Conservation (phyloP, 2,888 invertebrate species). For the Sphinx pinastri region DNA sequence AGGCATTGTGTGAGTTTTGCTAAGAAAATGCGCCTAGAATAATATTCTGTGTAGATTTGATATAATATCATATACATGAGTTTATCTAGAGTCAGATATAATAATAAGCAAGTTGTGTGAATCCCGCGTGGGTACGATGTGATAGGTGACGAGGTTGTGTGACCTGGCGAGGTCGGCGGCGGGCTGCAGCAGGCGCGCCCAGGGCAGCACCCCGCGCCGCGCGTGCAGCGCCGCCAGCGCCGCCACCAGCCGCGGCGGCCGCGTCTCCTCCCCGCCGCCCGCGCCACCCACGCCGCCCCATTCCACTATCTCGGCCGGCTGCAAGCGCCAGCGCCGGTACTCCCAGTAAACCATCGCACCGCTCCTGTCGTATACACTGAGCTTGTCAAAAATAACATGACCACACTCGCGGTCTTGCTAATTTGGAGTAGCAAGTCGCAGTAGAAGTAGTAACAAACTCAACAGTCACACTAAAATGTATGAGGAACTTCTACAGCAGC, state of each 20-base stretch:
- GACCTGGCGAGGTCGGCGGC: conserved; percentile 64
- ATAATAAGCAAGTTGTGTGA: no score
- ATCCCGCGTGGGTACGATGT: background rate
- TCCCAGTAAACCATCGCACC: conserved; percentile 89
- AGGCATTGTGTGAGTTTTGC: no score
- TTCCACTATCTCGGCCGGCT: conserved; percentile 75
- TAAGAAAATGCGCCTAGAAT: no score
- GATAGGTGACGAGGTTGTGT: background rate
- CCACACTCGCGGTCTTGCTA: background rate
- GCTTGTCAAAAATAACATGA: background rate
- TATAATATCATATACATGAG: background rate
- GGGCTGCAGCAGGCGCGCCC: conserved; percentile 62
- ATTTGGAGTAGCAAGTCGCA: no score
- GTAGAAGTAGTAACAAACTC: no score
- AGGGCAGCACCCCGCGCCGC: conserved; percentile 59
- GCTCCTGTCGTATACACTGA: conserved; percentile 82
- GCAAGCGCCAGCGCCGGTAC: conserved; percentile 83
- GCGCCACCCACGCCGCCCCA: conserved; percentile 25
- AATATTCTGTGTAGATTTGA: no score
- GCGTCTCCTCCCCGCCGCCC: conserved; percentile 13
- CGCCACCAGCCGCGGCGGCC: conserved; percentile 50
- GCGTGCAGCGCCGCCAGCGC: conserved; percentile 67
- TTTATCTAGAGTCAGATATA: background rate
- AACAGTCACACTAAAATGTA: background rate
- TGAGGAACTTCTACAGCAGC: no score